Evolutionary conservation across 1,140 invertebrate species (phyloP).

Genomic region (Tetraneura akinire): DNA sequence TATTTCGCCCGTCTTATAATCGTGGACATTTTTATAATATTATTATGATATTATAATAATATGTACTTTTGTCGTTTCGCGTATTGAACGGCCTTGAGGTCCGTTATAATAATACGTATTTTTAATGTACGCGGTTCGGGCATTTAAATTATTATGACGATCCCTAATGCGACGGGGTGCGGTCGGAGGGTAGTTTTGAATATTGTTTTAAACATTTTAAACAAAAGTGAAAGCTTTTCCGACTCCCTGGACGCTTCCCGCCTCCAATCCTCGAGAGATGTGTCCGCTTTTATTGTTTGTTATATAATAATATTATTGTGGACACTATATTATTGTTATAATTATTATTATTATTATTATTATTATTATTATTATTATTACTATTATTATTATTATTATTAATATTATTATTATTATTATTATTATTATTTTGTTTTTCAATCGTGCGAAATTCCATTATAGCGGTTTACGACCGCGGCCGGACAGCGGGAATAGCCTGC

Average conservation of each 20-base stretch:
- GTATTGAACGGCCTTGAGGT: too few relatives aligned
- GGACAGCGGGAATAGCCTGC: slow-evolving; percentile 24
- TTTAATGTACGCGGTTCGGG: neutral
- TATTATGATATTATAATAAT: neutral
- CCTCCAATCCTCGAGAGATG: neutral
- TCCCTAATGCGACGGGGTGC: neutral
- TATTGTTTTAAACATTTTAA: slow-evolving; percentile 47
- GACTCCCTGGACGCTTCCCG: neutral
- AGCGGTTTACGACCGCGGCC: slow-evolving; percentile 15
- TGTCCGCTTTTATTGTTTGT: slow-evolving; percentile 40
- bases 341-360: too few relatives aligned
- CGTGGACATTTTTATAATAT: neutral
- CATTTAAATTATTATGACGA: slow-evolving; percentile 24
- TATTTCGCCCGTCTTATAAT: slow-evolving; percentile 11
- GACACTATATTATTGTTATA: slow-evolving; percentile 47
- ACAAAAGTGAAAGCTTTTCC: slow-evolving; percentile 47
- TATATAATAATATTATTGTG: slow-evolving; percentile 34
- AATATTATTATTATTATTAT: too few relatives aligned
- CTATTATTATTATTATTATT: too few relatives aligned
- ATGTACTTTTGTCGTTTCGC: slow-evolving; percentile 12
- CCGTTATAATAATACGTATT: too few relatives aligned
- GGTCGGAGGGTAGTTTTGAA: neutral
- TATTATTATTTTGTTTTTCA: slow-evolving; percentile 50
- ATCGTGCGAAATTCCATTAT: slow-evolving; percentile 45
- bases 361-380: too few relatives aligned